These are phyloP conservation scores for Trichonephila clavipes DNA, from an alignment of 1,140 invertebrate genomes.

Conservation along the genomic window DNA sequence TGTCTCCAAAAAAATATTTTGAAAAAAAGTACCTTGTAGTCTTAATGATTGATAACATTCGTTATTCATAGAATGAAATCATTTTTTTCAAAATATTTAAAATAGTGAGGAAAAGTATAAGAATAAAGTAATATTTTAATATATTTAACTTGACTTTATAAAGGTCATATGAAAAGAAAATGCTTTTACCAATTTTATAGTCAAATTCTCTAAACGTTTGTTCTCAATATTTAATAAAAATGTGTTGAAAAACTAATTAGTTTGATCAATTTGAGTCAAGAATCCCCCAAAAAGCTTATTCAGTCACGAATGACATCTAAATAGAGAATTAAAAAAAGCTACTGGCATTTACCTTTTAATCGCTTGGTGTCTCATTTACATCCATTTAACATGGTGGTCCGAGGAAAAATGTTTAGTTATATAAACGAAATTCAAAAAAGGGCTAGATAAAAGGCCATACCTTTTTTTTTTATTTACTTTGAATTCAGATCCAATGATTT, in stretches of 20 bases:
- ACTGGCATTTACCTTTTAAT: not conserved
- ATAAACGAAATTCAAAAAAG: not conserved
- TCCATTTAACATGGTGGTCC: not conserved
- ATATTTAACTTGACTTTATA: too few relatives aligned
- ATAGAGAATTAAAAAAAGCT: not conserved
- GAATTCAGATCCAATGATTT: not conserved
- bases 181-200: too few relatives aligned
- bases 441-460: not conserved
- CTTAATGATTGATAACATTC: too few relatives aligned
- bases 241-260: not conserved
- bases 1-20: too few relatives aligned
- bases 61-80: too few relatives aligned
- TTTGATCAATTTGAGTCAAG: not conserved
- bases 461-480: too few relatives aligned
- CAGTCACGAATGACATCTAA: not conserved
- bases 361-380: conserved; percentile 26
- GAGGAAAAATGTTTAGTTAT: not conserved
- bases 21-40: too few relatives aligned
- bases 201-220: too few relatives aligned
- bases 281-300: not conserved
- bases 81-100: too few relatives aligned
- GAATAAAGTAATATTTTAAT: too few relatives aligned
- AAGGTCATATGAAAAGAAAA: too few relatives aligned
- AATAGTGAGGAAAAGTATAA: too few relatives aligned
- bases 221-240: not conserved